phyloP scores from a whole-genome alignment of 2,888 invertebrate genomes.

The Drosophila birchii region DNA sequence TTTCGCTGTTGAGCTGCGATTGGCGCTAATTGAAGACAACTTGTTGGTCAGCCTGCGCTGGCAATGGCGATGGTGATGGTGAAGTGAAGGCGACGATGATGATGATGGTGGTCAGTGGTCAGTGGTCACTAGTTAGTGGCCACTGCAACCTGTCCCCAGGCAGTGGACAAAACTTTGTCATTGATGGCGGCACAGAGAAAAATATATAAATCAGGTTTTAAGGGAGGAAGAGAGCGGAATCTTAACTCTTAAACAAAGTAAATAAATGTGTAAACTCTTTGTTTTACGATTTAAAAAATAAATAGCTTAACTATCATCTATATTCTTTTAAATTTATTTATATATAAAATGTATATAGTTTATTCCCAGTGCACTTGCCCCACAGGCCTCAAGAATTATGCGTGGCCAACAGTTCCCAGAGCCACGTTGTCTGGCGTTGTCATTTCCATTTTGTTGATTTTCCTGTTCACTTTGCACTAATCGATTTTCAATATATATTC shows the following conservation, averaged over 20 bases:
- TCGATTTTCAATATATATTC: slow-evolving; percentile 65
- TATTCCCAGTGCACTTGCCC: slow-evolving; percentile 28
- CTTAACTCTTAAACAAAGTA: neutral
- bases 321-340: neutral
- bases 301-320: neutral
- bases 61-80: slow-evolving; percentile 4
- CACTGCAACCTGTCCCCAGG: slow-evolving; percentile 43
- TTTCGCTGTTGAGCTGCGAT: slow-evolving; percentile 75
- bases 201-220: neutral
- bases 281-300: neutral
- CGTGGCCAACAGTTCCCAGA: slow-evolving; percentile 13
- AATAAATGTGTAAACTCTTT: neutral
- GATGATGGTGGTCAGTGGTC: slow-evolving; percentile 11
- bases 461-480: slow-evolving; percentile 55
- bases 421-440: slow-evolving; percentile 28
- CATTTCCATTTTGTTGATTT: slow-evolving; percentile 41
- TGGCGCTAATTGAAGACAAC: slow-evolving; percentile 79
- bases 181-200: slow-evolving; percentile 26
- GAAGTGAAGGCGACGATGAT: slow-evolving; percentile 14
- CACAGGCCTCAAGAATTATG: slow-evolving; percentile 54
- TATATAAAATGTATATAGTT: too few species aligned
- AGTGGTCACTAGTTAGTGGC: slow-evolving; percentile 20
- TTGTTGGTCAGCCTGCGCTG: slow-evolving; percentile 52
- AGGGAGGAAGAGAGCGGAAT: neutral
- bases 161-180: slow-evolving; percentile 53